Conservation (phyloP, 1,140 invertebrate genomes). For the Limonius californicus region DNA sequence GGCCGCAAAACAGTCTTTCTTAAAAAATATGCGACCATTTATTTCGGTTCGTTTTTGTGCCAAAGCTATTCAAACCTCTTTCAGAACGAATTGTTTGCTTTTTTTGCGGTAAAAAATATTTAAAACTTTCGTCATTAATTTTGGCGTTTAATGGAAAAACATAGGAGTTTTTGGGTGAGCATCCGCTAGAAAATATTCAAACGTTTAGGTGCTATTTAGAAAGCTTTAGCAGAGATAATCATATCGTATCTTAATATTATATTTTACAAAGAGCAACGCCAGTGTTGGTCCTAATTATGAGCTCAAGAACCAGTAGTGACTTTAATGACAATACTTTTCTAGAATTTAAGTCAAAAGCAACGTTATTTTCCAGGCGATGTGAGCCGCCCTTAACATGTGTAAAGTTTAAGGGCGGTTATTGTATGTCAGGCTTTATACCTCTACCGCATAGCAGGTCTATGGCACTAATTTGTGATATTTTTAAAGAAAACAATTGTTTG, state of each 20-base stretch:
- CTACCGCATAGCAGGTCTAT: slow-evolving; percentile 33
- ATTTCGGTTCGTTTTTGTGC: no score
- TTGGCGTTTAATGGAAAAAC: not conserved
- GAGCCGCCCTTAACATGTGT: not conserved
- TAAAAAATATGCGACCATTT: no score
- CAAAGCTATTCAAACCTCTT: no score
- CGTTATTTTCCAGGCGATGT: slow-evolving; percentile 10
- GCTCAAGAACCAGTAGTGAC: slow-evolving; percentile 14
- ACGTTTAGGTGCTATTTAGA: slow-evolving; percentile 21
- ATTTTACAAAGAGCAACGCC: slow-evolving; percentile 9
- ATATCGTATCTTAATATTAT: slow-evolving; percentile 1
- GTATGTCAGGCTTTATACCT: slow-evolving; percentile 12
- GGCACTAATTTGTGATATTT: slow-evolving; percentile 33
- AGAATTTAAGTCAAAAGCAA: slow-evolving; percentile 7
- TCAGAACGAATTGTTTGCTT: no score
- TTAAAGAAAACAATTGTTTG: slow-evolving; percentile 13
- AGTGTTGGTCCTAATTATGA: slow-evolving; percentile 12
- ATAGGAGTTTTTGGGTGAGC: not conserved
- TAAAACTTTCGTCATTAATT: no score
- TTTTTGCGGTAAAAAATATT: no score
- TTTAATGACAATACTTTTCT: slow-evolving; percentile 13
- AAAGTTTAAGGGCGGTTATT: not conserved
- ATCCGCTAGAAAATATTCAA: not conserved
- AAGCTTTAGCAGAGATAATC: slow-evolving; percentile 25
- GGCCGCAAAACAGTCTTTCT: no score